Evolutionary conservation across 2,797 vertebrate genomes (phyloP), one percentile per base, ranked within the genome.

Genomic region (Chelmon rostratus): DNA sequence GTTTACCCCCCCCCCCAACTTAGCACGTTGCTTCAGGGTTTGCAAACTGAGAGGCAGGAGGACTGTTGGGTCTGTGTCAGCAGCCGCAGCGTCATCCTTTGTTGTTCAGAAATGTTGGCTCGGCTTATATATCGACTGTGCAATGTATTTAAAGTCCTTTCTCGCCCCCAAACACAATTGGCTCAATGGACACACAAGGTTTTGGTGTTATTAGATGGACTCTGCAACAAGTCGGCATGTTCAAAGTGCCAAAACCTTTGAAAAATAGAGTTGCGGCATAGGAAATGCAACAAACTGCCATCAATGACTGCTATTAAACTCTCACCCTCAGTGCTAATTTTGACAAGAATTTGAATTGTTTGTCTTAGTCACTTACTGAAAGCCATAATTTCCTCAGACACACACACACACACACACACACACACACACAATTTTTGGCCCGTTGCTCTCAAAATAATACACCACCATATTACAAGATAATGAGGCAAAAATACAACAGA

Each of bases 1-100:
- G 61, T 87, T 88, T 89, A 66, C 56, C 54, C 44, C 79, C 54
- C 76, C 42, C 33, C 75, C 84, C 87, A 91, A 86, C 85, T 83
- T 90, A 77, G 84, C 67, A 58, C 50, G 47, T 70, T 44, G 78
- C 90, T 91, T 31, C 40, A 35, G 88, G 89, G 62, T 83, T 69
- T 52, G 69, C 40, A 63, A 82, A 84, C 71, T 37, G 63, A 80
- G 71, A 78, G 82, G 63, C 73, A 56, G 77, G 42, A 52, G 38
- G 54, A 49, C 72, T 80, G 86, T 49, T 73, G 65, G 62, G 61
- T 79, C 81, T 46, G 50, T 66, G 82, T 88, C 81, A 73, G 73
- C 73, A 44, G 16, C 44, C 54, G 57, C 59, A 59, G 62, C 15
- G 0, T 77, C 76, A 37, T 18, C 5, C 53, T 82, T 38, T 76